These are phyloP conservation scores for Liopterus haemorrhoidalis DNA, from an alignment of 2,888 invertebrate genomes.

Conservation along the genomic window DNA sequence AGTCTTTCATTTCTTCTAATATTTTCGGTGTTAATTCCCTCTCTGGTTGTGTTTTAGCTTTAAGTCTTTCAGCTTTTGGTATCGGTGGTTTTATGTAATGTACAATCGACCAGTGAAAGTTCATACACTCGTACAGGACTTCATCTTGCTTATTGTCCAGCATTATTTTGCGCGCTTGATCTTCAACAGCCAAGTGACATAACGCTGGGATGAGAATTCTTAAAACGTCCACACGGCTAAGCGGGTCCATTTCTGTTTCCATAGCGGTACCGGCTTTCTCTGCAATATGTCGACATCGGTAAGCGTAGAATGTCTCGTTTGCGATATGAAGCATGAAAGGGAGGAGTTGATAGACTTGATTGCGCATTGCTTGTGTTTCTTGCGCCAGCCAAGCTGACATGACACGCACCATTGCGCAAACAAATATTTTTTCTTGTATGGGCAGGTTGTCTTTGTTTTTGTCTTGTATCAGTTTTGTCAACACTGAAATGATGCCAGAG, in stretches of 20 bases:
- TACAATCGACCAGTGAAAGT: constrained; percentile 81
- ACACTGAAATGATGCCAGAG: constrained; percentile 68
- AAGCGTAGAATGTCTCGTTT: constrained; percentile 76
- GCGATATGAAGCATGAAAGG: constrained; percentile 75
- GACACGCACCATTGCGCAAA: constrained; percentile 79
- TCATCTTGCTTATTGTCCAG: constrained; percentile 74
- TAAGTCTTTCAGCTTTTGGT: constrained; percentile 72
- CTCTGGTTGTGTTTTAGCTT: constrained; percentile 68
- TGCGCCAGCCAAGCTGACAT: constrained; percentile 86
- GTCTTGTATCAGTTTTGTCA: constrained; percentile 67
- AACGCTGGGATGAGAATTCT: constrained; percentile 81
- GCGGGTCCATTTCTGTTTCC: constrained; percentile 39
- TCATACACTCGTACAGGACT: constrained; percentile 69
- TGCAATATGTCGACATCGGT: constrained; percentile 59
- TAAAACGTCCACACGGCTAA: constrained; percentile 59
- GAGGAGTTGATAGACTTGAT: constrained; percentile 72
- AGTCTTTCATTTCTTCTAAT: constrained; percentile 76
- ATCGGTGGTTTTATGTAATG: constrained; percentile 77
- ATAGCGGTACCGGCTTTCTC: constrained; percentile 56
- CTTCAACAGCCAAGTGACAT: constrained; percentile 88
- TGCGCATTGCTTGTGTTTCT: constrained; percentile 81
- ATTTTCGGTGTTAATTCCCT: constrained; percentile 68
- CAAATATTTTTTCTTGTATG: constrained; percentile 66
- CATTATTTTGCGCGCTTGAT: constrained; percentile 74
- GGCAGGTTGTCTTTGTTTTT: constrained; percentile 65